Evolutionary conservation across 1,140 invertebrate species (phyloP).

Genomic region (Coelopa frigida): DNA sequence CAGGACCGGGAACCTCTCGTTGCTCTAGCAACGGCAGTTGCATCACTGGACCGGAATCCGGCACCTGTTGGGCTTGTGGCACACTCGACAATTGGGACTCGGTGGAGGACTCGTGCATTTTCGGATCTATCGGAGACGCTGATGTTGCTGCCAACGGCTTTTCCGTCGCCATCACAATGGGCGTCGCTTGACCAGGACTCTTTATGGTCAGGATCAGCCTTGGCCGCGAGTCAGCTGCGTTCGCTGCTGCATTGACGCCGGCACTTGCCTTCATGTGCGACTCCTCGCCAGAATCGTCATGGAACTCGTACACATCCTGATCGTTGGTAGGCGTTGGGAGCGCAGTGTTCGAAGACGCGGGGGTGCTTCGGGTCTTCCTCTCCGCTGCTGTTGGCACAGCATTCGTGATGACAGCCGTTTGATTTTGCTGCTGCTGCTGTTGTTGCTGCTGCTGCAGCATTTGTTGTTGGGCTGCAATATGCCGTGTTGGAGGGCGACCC

Average conservation of each 20-base stretch:
- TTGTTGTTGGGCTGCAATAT: slow-evolving; percentile 28
- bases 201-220: slow-evolving; percentile 74
- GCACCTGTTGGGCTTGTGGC: too few species aligned
- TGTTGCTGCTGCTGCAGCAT: slow-evolving; percentile 27
- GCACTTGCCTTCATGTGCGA: slow-evolving; percentile 44
- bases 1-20: too few species aligned
- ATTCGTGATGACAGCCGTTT: too few species aligned
- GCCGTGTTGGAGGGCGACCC: slow-evolving; percentile 34
- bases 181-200: slow-evolving; percentile 49
- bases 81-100: too few species aligned
- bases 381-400: too few species aligned
- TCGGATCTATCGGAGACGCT: too few species aligned
- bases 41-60: too few species aligned
- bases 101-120: too few species aligned
- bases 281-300: slow-evolving; percentile 73
- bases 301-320: slow-evolving; percentile 72
- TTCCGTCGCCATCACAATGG: slow-evolving; percentile 10
- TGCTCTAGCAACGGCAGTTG: too few species aligned
- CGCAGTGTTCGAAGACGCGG: slow-evolving; percentile 15
- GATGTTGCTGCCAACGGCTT: slow-evolving; percentile 10
- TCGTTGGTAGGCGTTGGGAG: slow-evolving; percentile 14
- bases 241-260: slow-evolving; percentile 4
- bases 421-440: neutral
- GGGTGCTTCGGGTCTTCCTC: too few species aligned
- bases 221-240: slow-evolving; percentile 52